Evolutionary conservation across 2,797 vertebrate species (phyloP).

Genomic region (Coregonus sp.): DNA sequence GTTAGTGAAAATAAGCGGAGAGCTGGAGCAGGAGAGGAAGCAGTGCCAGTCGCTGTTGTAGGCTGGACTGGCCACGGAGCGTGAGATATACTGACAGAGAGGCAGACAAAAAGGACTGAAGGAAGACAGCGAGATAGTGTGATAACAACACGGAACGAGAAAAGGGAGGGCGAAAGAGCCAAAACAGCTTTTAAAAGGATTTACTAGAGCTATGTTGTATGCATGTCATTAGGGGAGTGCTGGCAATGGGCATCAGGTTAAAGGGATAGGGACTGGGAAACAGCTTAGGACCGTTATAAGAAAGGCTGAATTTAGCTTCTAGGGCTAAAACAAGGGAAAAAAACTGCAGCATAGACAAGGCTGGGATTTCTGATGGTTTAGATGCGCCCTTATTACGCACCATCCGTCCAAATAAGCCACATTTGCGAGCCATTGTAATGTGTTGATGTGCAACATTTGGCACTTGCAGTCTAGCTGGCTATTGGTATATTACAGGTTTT

Average conservation of each 20-base stretch:
- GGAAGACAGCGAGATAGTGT: slow-evolving; percentile 63
- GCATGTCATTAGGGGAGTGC: slow-evolving; percentile 64
- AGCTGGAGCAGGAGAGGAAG: slow-evolving; percentile 66
- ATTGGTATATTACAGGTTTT: slow-evolving; percentile 47
- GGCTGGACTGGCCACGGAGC: slow-evolving; percentile 75
- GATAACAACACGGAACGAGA: slow-evolving; percentile 38
- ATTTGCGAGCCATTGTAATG: slow-evolving; percentile 34
- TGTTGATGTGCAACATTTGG: slow-evolving; percentile 46
- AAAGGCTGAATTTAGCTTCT: slow-evolving; percentile 43
- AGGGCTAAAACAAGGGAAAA: slow-evolving; percentile 34
- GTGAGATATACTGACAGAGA: slow-evolving; percentile 75
- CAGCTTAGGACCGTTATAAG: slow-evolving; percentile 35
- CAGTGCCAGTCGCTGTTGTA: slow-evolving; percentile 75
- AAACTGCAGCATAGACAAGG: slow-evolving; percentile 51
- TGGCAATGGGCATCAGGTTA: slow-evolving; percentile 75
- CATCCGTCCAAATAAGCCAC: slow-evolving; percentile 20
- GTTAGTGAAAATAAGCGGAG: slow-evolving; percentile 74
- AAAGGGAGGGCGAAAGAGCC: slow-evolving; percentile 57
- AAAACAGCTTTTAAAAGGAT: slow-evolving; percentile 54
- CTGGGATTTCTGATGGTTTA: slow-evolving; percentile 48
- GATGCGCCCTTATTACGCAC: slow-evolving; percentile 51
- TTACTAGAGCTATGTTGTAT: slow-evolving; percentile 51
- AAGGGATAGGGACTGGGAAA: slow-evolving; percentile 54
- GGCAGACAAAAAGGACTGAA: slow-evolving; percentile 73
- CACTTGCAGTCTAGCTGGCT: slow-evolving; percentile 40